Evolutionary conservation across 2,888 invertebrate species (phyloP).

Genomic region (Gryllus longicercus): DNA sequence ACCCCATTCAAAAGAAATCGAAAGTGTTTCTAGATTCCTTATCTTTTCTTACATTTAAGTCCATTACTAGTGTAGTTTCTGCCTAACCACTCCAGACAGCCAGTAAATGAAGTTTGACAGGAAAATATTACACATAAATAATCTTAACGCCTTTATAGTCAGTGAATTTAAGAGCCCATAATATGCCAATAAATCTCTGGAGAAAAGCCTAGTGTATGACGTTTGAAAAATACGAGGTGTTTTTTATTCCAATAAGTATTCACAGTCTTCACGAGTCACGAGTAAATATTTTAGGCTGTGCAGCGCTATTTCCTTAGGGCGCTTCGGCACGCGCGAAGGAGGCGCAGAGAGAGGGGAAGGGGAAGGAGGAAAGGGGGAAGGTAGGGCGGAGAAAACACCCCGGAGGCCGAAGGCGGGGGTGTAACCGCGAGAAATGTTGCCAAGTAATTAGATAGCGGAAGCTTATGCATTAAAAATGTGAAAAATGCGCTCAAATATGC

Average conservation of each 20-base stretch:
- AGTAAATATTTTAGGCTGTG: neutral
- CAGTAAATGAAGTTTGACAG: neutral
- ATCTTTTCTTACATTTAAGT: no score
- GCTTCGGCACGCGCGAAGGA: neutral
- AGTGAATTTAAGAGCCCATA: neutral
- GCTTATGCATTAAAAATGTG: conserved; percentile 17
- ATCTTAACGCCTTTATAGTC: neutral
- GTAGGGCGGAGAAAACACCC: neutral
- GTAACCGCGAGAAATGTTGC: conserved; percentile 2
- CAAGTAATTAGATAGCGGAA: conserved; percentile 17
- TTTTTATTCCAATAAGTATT: conserved; percentile 17
- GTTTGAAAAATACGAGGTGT: conserved; percentile 3
- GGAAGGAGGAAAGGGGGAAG: neutral
- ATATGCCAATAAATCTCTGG: neutral
- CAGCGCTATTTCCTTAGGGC: neutral
- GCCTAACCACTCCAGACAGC: no score
- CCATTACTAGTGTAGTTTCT: no score
- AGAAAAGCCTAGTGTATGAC: neutral
- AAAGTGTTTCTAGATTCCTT: no score
- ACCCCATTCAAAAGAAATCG: no score
- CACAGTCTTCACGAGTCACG: neutral
- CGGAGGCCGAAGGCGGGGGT: neutral
- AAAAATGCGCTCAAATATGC: conserved; percentile 3
- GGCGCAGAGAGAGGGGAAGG: neutral
- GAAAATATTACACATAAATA: neutral